Evolutionary conservation across 2,797 vertebrate species (phyloP).

Genomic region (Thaleichthys pacificus): DNA sequence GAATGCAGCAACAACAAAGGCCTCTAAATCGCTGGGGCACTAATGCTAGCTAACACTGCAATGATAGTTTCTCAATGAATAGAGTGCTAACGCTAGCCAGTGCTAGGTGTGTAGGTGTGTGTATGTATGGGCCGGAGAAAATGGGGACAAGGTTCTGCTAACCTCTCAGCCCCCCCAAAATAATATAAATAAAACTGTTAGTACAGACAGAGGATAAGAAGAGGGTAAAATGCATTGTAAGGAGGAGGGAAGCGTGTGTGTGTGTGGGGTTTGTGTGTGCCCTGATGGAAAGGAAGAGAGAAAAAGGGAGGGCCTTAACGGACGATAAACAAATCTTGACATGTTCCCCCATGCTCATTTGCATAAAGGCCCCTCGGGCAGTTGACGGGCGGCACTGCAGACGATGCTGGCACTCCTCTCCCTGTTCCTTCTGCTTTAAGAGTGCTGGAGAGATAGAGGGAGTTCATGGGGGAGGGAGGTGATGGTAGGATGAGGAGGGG

Average conservation of each 20-base stretch:
- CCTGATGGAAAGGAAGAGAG: conserved; percentile 35
- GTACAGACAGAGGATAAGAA: conserved; percentile 19
- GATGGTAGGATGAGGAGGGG: conserved; percentile 1
- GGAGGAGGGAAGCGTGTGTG: conserved; percentile 5
- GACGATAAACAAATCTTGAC: conserved; percentile 65
- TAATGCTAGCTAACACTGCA: neutral
- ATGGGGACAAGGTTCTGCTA: neutral
- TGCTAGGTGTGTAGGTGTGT: conserved; percentile 25
- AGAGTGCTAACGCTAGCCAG: conserved; percentile 6
- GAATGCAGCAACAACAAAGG: conserved; percentile 13
- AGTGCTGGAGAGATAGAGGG: conserved; percentile 40
- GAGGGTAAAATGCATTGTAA: conserved; percentile 8
- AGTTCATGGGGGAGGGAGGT: conserved; percentile 20
- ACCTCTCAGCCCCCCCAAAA: conserved; percentile 13
- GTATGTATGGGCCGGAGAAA: conserved; percentile 14
- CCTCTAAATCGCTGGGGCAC: neutral
- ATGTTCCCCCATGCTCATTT: conserved; percentile 52
- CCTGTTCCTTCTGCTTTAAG: conserved; percentile 55
- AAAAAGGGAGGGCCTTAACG: conserved; percentile 52
- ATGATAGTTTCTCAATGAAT: neutral
- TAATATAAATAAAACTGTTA: conserved; percentile 41
- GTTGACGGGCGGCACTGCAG: conserved; percentile 45
- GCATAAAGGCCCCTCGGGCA: conserved; percentile 58
- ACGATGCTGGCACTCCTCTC: conserved; percentile 12
- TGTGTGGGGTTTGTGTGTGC: conserved; percentile 6